Conservation (phyloP, 2,113 vertebrate species). For the Calidris pugnax region DNA sequence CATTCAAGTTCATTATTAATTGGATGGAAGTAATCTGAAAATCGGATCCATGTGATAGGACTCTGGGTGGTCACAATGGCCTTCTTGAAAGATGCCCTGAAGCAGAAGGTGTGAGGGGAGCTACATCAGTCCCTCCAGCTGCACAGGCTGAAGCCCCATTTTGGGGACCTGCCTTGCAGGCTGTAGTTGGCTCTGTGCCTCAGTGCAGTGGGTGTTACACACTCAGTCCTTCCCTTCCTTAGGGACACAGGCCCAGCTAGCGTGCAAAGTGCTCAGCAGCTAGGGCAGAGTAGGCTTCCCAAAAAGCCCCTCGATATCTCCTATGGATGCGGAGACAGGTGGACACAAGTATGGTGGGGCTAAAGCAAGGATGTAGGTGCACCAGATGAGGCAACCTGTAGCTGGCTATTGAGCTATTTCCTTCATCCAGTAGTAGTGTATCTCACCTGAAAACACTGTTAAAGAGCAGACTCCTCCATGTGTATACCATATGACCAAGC, state of each 20-base stretch:
- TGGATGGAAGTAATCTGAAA: not conserved
- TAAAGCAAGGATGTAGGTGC: not conserved
- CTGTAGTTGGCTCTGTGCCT: not conserved
- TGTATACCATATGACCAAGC: not conserved
- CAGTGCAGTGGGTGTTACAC: accelerated
- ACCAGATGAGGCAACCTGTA: not conserved
- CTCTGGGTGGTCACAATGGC: not conserved
- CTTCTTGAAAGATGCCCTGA: not conserved
- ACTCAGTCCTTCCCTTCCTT: not conserved
- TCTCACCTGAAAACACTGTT: not conserved
- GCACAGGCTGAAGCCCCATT: not conserved
- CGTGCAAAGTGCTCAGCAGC: not conserved
- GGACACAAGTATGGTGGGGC: not conserved
- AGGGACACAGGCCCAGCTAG: not conserved
- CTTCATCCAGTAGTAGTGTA: not conserved
- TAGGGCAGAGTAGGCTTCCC: not conserved
- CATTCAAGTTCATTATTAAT: not conserved
- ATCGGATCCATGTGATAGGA: not conserved
- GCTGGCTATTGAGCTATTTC: not conserved
- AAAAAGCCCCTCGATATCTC: not conserved
- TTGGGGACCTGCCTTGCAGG: not conserved
- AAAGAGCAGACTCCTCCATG: not conserved
- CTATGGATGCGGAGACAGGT: not conserved
- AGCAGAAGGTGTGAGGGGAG: not conserved
- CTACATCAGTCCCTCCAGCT: not conserved